A percentile compares a stretch with the other conserved stretches of the same genome.
Conservation (phyloP, 1,140 invertebrate species). For the Drosophila baimaii region DNA sequence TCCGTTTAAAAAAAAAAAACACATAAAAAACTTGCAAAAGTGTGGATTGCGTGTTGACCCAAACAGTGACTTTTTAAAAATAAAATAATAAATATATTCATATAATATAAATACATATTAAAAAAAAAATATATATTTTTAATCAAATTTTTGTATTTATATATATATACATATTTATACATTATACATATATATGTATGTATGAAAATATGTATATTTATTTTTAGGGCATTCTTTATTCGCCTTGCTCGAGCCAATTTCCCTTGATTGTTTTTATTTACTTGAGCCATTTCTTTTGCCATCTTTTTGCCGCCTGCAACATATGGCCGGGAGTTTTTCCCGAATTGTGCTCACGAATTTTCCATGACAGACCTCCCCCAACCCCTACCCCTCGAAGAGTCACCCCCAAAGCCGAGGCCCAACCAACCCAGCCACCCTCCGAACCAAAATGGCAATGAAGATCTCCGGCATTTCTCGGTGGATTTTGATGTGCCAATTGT, state of each 20-base stretch:
- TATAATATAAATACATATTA: too few species aligned
- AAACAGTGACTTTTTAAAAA: too few species aligned
- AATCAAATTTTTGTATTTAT: neutral
- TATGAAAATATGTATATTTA: too few species aligned
- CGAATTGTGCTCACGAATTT: conserved; percentile 28
- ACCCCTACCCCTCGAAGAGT: neutral
- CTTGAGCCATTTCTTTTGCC: conserved; percentile 67
- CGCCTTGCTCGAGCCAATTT: neutral
- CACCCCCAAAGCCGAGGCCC: neutral
- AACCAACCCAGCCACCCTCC: neutral
- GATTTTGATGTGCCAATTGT: conserved; percentile 81
- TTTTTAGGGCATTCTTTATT: neutral
- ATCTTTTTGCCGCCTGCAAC: conserved; percentile 54
- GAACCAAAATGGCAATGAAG: conserved; percentile 54
- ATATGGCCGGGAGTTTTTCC: conserved; percentile 56
- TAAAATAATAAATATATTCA: too few species aligned
- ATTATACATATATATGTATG: too few species aligned
- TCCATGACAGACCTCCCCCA: neutral
- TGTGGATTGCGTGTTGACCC: too few species aligned
- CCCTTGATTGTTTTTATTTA: conserved; percentile 67
- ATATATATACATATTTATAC: too few species aligned
- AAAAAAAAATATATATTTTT: too few species aligned
- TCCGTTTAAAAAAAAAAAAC: too few species aligned
- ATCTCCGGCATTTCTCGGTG: conserved; percentile 55
- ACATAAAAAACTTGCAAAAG: too few species aligned